Percentiles rank a stretch among this genome's conserved stretches.
phyloP scores from a whole-genome alignment of 1,140 invertebrate genomes.

The Drosophila kepulauana region DNA sequence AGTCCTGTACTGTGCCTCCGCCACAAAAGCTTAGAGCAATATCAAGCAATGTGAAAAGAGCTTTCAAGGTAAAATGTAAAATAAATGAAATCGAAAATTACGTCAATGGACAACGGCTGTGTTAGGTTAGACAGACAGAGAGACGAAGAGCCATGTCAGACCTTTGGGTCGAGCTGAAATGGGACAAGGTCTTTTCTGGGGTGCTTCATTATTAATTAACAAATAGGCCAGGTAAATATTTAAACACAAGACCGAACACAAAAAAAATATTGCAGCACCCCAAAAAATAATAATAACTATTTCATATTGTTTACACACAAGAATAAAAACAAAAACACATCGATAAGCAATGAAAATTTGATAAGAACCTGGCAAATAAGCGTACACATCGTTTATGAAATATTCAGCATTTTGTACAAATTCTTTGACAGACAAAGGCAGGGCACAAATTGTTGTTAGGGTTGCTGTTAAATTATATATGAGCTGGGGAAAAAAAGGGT shows the following conservation, averaged over 20 bases:
- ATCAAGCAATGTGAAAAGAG: conserved; percentile 23
- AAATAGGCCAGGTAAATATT: conserved; percentile 66
- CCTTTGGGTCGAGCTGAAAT: neutral
- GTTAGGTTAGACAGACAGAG: conserved; percentile 1
- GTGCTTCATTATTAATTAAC: conserved; percentile 65
- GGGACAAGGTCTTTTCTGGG: conserved; percentile 24
- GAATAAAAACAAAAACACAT: neutral
- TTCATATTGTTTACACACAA: neutral
- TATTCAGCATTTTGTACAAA: neutral
- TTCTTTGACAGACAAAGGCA: neutral
- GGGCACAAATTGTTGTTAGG: neutral
- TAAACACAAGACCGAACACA: conserved; percentile 18
- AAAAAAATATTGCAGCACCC: too few species aligned
- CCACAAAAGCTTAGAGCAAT: too few species aligned
- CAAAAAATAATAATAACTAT: neutral
- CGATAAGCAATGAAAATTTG: neutral
- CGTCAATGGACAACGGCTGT: conserved; percentile 19
- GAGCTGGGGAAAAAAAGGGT: neutral
- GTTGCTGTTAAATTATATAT: neutral
- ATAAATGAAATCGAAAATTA: conserved; percentile 58
- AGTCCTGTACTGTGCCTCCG: neutral
- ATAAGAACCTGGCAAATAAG: conserved; percentile 2
- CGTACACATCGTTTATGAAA: neutral
- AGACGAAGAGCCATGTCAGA: neutral
- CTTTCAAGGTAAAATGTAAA: conserved; percentile 66